Evolutionary conservation across 2,888 invertebrate species (phyloP).

Genomic region (Parascotia fuliginaria): DNA sequence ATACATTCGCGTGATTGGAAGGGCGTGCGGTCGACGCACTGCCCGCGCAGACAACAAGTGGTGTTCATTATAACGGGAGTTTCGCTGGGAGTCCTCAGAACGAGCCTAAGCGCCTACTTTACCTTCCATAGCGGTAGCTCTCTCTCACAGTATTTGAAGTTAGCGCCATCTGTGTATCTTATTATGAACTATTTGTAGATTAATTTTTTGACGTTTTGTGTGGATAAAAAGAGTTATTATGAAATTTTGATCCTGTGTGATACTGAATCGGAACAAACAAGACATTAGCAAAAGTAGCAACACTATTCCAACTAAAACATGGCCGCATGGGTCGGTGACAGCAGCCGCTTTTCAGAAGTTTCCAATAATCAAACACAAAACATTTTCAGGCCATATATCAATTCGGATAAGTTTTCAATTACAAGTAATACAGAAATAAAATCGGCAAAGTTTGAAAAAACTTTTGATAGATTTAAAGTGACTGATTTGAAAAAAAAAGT

Average conservation of each 20-base stretch:
- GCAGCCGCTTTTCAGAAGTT: slow-evolving; percentile 33
- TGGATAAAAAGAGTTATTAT: slow-evolving; percentile 18
- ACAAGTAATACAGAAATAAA: slow-evolving; percentile 38
- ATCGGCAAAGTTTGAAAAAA: slow-evolving; percentile 36
- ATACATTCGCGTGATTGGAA: slow-evolving; percentile 80
- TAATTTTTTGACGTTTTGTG: slow-evolving; percentile 45
- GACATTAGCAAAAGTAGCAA: slow-evolving; percentile 9
- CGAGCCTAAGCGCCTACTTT: slow-evolving; percentile 66
- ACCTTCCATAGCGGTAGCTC: slow-evolving; percentile 56
- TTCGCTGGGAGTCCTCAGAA: slow-evolving; percentile 75
- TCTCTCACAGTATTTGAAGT: slow-evolving; percentile 50
- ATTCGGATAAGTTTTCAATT: slow-evolving; percentile 38
- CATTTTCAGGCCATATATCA: slow-evolving; percentile 22
- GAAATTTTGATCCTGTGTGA: slow-evolving; percentile 10
- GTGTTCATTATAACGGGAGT: slow-evolving; percentile 83
- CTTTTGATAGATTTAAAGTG: slow-evolving; percentile 40
- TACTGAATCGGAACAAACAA: slow-evolving; percentile 29
- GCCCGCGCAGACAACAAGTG: slow-evolving; percentile 83
- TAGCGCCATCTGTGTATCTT: slow-evolving; percentile 65
- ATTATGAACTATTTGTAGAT: slow-evolving; percentile 19
- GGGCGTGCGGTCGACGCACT: slow-evolving; percentile 85
- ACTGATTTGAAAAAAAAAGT: slow-evolving; percentile 40
- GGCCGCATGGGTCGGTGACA: slow-evolving; percentile 77
- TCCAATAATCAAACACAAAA: slow-evolving; percentile 39
- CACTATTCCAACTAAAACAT: slow-evolving; percentile 65